These are phyloP conservation scores for Gulo gulo DNA, from an alignment of 2,113 vertebrate genomes.

Conservation along the genomic window DNA sequence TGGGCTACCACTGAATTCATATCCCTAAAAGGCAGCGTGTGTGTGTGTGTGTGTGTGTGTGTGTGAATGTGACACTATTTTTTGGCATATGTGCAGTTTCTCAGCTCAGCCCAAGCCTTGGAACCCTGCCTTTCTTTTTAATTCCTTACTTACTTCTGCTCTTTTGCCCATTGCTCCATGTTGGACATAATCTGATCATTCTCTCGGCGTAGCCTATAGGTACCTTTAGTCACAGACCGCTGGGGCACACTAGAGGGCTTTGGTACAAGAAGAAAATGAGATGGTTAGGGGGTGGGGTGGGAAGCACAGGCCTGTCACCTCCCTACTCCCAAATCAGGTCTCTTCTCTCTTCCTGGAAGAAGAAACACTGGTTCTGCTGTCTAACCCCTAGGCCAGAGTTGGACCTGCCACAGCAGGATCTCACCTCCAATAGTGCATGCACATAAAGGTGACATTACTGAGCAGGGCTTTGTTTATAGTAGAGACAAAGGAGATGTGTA, in stretches of 20 bases:
- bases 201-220: constrained; percentile 67
- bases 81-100: not conserved
- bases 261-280: not conserved
- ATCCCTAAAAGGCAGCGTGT: not conserved
- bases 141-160: constrained; percentile 83
- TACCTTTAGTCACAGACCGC: constrained; percentile 58
- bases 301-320: not conserved
- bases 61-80: not conserved
- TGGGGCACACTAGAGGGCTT: constrained; percentile 13
- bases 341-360: not conserved
- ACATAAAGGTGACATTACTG: not conserved
- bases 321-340: not conserved
- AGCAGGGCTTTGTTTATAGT: not conserved
- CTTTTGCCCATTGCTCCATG: constrained; percentile 81
- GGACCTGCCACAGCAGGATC: not conserved
- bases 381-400: not conserved
- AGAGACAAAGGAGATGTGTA: not conserved
- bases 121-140: too few relatives aligned
- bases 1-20: not conserved
- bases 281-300: not conserved
- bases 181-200: constrained; percentile 83
- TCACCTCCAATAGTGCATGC: not conserved
- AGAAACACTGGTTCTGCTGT: not conserved
- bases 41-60: not conserved
- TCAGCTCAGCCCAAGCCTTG: not conserved